Base-by-base conservation (phyloP, 2,888 invertebrate genomes). In the Caprella mutica region DNA sequence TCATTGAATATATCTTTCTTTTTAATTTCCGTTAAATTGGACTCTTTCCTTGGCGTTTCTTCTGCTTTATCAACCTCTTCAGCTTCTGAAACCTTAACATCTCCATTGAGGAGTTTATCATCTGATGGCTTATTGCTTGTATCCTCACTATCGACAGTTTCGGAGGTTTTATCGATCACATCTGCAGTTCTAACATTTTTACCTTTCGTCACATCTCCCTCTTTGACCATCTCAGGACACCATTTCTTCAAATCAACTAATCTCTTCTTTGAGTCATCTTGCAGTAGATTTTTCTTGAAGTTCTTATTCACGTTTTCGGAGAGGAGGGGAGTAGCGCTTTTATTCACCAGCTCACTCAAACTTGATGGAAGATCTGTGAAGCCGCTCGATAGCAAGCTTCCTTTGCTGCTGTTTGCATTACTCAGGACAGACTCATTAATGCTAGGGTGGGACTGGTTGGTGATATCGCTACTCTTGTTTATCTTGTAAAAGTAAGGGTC, bases 211-310 rank as follows among this genome's bases (percentile, higher is more conserved):
- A 12, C 35, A 35, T 2, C n/a, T 12, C 39, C 39, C 12, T 39
- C 39, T 39, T 19, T 40, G 5, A 48, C 48, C 48, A 48, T 48
- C 26, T 48, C 48, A 1, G 48, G 48, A 14, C 48, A 48, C 48
- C 48, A 48, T 17, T 48, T 48, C 30, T 48, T 48, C 19, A 48
- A 30, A n/a, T 48, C 48, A 1, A 48, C 48, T 2, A 48, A 30
- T 4, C 48, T n/a, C 48, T 48, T 48, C 30, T 48, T 40, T 40
- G 17, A 8, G 6, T 5, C 8, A 6, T 33, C 8, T 8, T 8
- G 33, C 8, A 12, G 40, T 6, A 40, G 8, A 5, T n/a, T 40
- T 40, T 40, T 40, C 40, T 19, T n/a, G 8, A n/a, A n/a, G n/a
- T n/a, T n/a, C n/a, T n/a, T n/a, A n/a, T 29, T 48, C 12, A 30